Evolutionary conservation across 53 echinoderm and acorn worm genomes (phyloP).

Genomic region (Patiria pectinifera): DNA sequence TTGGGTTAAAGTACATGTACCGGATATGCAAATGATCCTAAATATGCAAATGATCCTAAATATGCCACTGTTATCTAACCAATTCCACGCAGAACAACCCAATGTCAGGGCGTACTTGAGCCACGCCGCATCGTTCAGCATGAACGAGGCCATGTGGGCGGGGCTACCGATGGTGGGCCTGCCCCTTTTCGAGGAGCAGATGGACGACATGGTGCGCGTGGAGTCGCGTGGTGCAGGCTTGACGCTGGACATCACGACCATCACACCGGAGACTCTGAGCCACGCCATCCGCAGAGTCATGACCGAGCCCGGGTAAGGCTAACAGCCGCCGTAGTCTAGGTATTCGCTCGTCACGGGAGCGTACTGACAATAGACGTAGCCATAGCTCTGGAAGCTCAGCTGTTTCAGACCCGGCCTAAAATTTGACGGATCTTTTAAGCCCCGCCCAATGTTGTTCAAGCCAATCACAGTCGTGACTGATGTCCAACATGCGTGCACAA

Average conservation of each 20-base stretch:
- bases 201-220: constrained; percentile 1
- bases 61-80: neutral
- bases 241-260: neutral
- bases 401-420: too few species aligned
- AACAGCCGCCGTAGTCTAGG: too few species aligned
- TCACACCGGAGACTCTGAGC: constrained; percentile 1
- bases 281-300: neutral
- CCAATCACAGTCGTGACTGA: too few species aligned
- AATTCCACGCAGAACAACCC: neutral
- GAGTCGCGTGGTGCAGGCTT: neutral
- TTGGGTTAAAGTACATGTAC: neutral
- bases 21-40: neutral
- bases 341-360: too few species aligned
- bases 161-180: constrained; percentile 6
- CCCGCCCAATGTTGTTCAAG: too few species aligned
- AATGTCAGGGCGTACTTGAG: neutral
- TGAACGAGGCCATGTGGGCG: constrained; percentile 8
- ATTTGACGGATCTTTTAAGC: too few species aligned
- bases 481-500: too few species aligned
- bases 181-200: neutral
- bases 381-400: too few species aligned
- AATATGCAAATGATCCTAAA: neutral
- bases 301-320: neutral
- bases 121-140: neutral
- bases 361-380: too few species aligned